phyloP scores from a whole-genome alignment of 2,113 vertebrate species.

The Parus major region DNA sequence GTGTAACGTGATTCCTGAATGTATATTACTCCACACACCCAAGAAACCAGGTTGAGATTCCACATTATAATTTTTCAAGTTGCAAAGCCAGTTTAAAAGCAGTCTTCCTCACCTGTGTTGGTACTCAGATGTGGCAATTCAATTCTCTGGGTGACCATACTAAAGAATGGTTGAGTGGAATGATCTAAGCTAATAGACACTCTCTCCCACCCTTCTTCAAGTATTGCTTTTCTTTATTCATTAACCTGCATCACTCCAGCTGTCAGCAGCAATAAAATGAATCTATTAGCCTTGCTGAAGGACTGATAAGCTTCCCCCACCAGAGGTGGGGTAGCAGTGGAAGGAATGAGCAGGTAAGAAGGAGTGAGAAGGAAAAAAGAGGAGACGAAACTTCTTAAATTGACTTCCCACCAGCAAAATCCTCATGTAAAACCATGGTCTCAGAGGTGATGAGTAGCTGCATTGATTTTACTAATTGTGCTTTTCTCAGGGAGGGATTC shows the following conservation, averaged over 20 bases:
- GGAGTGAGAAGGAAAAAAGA: not conserved
- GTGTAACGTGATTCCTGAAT: conserved; percentile 26
- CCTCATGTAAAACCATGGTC: not conserved
- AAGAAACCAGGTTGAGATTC: conserved; percentile 12
- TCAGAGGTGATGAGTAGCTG: not conserved
- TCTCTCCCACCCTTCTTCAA: not conserved
- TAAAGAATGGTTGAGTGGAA: conserved; percentile 16
- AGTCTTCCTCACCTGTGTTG: not conserved
- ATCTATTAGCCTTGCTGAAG: not conserved
- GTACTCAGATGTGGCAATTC: conserved; percentile 13
- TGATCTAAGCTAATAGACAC: not conserved
- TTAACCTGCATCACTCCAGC: not conserved
- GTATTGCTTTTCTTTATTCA: conserved; percentile 6
- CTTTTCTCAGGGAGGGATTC: not conserved
- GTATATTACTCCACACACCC: conserved; percentile 27
- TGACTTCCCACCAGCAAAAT: not conserved
- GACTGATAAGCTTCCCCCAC: not conserved
- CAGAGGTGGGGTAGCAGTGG: not conserved
- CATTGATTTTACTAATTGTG: not conserved
- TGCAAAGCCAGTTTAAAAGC: conserved; percentile 39
- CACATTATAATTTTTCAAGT: conserved; percentile 7
- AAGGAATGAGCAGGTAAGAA: conserved; percentile 11
- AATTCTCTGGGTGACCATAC: not conserved
- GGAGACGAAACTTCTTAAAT: not conserved
- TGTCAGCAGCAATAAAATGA: not conserved